A percentile compares a stretch with the other conserved stretches of the same genome.
Evolutionary conservation across 2,888 invertebrate species (phyloP).

Genomic region (Melanchra persicariae): DNA sequence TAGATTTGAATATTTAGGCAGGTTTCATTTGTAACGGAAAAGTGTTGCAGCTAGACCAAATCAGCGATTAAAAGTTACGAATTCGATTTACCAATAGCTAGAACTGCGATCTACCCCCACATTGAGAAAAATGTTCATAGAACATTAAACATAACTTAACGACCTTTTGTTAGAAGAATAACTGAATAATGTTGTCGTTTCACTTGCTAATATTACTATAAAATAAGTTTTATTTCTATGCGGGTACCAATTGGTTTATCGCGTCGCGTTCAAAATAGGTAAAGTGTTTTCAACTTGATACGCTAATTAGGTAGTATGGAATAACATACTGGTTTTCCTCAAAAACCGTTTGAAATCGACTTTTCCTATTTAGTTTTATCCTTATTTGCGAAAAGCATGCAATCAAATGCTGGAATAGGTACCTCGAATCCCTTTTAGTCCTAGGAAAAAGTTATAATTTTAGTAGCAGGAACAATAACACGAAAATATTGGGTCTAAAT

Average conservation of each 20-base stretch:
- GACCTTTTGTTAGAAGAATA: slow-evolving; percentile 23
- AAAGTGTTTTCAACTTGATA: slow-evolving; percentile 27
- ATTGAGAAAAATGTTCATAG: not conserved
- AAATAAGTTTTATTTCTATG: slow-evolving; percentile 3
- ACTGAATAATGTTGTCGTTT: slow-evolving; percentile 14
- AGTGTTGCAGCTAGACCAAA: not conserved
- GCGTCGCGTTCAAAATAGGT: slow-evolving; percentile 28
- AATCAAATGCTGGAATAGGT: not conserved
- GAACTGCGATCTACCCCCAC: not conserved
- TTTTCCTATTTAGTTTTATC: slow-evolving; percentile 21
- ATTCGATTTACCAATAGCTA: not conserved
- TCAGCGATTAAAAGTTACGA: not conserved
- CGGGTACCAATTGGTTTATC: not conserved
- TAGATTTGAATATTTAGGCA: slow-evolving; percentile 28
- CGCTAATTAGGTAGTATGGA: slow-evolving; percentile 4
- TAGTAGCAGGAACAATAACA: not conserved
- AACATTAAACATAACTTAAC: slow-evolving; percentile 22
- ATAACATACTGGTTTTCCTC: slow-evolving; percentile 5
- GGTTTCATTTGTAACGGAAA: not conserved
- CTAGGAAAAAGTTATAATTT: not conserved
- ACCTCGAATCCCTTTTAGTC: not conserved
- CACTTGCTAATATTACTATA: not conserved
- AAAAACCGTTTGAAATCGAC: slow-evolving; percentile 15
- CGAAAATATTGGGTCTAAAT: not conserved
- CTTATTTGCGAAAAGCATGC: slow-evolving; percentile 1